These are phyloP conservation scores for Hemiscyllium ocellatum DNA, from an alignment of 2,113 vertebrate species.

Conservation along the genomic window DNA sequence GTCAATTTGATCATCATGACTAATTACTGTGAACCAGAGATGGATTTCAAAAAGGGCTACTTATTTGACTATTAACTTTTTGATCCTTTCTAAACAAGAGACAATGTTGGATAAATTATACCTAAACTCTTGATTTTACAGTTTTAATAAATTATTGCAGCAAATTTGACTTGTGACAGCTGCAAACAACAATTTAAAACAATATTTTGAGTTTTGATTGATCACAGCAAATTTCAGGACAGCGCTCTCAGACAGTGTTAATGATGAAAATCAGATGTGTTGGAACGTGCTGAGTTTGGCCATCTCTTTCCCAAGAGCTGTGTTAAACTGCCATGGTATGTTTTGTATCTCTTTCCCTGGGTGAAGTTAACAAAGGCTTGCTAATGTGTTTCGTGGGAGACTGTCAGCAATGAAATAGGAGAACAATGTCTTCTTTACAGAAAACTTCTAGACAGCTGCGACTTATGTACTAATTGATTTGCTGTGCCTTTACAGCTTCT, in stretches of 20 bases:
- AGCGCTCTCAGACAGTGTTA: slow-evolving; percentile 14
- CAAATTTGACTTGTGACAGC: slow-evolving; percentile 22
- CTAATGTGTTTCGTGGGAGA: slow-evolving; percentile 36
- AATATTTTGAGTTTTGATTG: slow-evolving; percentile 5
- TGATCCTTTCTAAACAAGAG: background rate
- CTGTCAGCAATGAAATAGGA: slow-evolving; percentile 36
- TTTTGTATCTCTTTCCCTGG: slow-evolving; percentile 31
- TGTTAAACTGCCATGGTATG: slow-evolving; percentile 36
- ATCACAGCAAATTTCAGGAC: slow-evolving; percentile 30
- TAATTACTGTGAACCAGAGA: background rate
- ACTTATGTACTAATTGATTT: slow-evolving; percentile 37
- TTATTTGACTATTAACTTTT: slow-evolving; percentile 25
- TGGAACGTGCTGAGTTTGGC: slow-evolving; percentile 30
- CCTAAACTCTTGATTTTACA: slow-evolving; percentile 31
- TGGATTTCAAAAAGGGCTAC: background rate
- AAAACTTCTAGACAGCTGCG: slow-evolving; percentile 33
- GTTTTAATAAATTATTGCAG: slow-evolving; percentile 22
- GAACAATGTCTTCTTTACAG: slow-evolving; percentile 36
- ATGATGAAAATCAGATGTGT: slow-evolving; percentile 36
- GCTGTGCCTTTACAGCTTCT: slow-evolving; percentile 34
- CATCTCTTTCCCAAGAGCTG: slow-evolving; percentile 28
- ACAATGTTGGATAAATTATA: background rate
- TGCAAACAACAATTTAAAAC: slow-evolving; percentile 1
- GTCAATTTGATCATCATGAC: background rate
- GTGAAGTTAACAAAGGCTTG: slow-evolving; percentile 34